Conservation (phyloP, 2,888 invertebrate genomes). For the Tetropium fuscum region DNA sequence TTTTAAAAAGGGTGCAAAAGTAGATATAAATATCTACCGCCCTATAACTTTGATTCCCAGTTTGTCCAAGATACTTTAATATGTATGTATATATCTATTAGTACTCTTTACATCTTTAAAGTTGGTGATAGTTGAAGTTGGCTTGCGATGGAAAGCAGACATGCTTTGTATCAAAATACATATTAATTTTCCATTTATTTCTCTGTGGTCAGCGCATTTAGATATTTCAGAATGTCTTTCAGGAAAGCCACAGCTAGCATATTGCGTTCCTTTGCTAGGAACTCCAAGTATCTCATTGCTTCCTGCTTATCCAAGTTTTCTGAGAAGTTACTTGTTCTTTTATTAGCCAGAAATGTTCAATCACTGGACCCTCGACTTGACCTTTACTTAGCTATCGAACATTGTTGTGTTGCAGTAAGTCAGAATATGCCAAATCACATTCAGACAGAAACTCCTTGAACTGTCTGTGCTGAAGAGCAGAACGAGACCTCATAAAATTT, state of each 20-base stretch:
- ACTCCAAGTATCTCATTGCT: slow-evolving; percentile 46
- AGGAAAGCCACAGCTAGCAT: slow-evolving; percentile 10
- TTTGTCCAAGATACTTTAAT: too few relatives aligned
- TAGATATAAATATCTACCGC: too few relatives aligned
- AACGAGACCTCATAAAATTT: slow-evolving; percentile 44
- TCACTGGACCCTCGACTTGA: slow-evolving; percentile 43
- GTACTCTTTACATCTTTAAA: too few relatives aligned
- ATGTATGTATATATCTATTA: too few relatives aligned
- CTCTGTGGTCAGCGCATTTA: background rate
- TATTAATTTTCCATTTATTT: slow-evolving; percentile 37
- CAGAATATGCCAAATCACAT: slow-evolving; percentile 46
- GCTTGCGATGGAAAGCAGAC: slow-evolving; percentile 27
- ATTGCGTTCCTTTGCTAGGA: slow-evolving; percentile 23
- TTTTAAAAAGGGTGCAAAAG: too few relatives aligned
- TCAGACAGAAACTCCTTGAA: slow-evolving; percentile 36
- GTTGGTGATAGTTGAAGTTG: too few relatives aligned
- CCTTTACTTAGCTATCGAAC: slow-evolving; percentile 48
- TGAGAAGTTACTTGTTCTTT: slow-evolving; percentile 43
- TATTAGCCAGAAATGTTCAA: slow-evolving; percentile 39
- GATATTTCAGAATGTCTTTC: slow-evolving; percentile 7
- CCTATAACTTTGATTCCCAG: too few relatives aligned
- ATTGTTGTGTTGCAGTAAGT: slow-evolving; percentile 49
- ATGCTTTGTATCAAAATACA: slow-evolving; percentile 46
- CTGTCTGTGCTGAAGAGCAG: slow-evolving; percentile 40
- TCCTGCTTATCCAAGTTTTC: slow-evolving; percentile 47